Evolutionary conservation across 2,888 invertebrate genomes (phyloP).

Genomic region (Caenorhabditis sp.): DNA sequence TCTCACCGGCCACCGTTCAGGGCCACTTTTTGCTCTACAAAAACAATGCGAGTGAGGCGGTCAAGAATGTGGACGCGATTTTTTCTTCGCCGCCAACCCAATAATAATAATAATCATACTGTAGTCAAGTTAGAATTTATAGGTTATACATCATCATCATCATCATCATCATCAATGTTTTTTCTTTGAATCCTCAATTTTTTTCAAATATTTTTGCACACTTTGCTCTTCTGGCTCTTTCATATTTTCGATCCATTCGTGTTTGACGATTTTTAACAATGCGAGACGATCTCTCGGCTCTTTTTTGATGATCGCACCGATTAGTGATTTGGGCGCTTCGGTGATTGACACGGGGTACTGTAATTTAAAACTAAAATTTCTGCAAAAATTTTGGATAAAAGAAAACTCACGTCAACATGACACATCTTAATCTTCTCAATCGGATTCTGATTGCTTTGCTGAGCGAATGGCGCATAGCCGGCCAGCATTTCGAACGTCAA

Average conservation of each 20-base stretch:
- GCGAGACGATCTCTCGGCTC: too few relatives aligned
- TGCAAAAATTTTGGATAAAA: too few relatives aligned
- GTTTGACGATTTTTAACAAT: too few relatives aligned
- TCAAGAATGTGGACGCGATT: slow-evolving; percentile 32
- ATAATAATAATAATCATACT: too few relatives aligned
- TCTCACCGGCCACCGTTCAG: slow-evolving; percentile 64
- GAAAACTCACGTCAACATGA: slow-evolving; percentile 70
- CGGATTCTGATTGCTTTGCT: slow-evolving; percentile 70
- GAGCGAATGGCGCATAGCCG: slow-evolving; percentile 90
- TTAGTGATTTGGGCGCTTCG: neutral
- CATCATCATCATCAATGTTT: too few relatives aligned
- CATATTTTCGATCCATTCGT: too few relatives aligned
- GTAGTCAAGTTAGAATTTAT: too few relatives aligned
- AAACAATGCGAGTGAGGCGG: slow-evolving; percentile 53
- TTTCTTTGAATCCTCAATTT: neutral
- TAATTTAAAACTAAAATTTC: too few relatives aligned
- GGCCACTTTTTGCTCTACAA: slow-evolving; percentile 66
- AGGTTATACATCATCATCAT: too few relatives aligned
- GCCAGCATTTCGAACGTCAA: slow-evolving; percentile 90
- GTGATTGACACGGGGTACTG: too few relatives aligned
- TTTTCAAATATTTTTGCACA: neutral
- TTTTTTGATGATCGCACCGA: neutral
- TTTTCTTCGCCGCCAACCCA: neutral
- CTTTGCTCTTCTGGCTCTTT: too few relatives aligned
- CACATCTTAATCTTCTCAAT: slow-evolving; percentile 72